Base-by-base conservation (phyloP, 2,888 invertebrate species). In the Muschampia plurimacula region DNA sequence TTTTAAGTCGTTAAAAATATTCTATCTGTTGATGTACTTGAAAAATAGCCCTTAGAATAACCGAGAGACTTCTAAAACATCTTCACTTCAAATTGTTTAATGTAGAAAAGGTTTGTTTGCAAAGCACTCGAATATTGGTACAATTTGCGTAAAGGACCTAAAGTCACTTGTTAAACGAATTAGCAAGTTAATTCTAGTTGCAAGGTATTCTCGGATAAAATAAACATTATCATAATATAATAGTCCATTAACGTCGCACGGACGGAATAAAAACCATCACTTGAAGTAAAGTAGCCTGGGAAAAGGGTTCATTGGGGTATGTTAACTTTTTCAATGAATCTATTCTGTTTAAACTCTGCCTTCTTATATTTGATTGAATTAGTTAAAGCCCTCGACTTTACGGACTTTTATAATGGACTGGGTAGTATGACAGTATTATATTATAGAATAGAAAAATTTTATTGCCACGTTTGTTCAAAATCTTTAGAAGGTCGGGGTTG, bases 261-360 rank as follows among this genome's bases (percentile, higher is more conserved):
- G 46, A 10, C 44, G 52, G 49, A 66, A 71, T 66, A 60, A 66
- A 66, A 66, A 52, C 60, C 60, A 60, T 66, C 71, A 52, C 66
- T 66, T 66, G 39, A 71, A 66, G 71, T 60, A 71, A 71, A 71
- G 59, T 71, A 49, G 49, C n/a, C 49, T 62, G 66, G 49, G 3
- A 67, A 72, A 72, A 60, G 71, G 71, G 67, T 72, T 72, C 36
- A 41, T 15, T 32, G 52, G 57, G 49, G 60, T 60, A 67, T 67
- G 66, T 72, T 72, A 72, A 72, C 72, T 67, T 72, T 72, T 72
- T 67, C 62, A 72, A 72, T 72, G 72, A 72, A 62, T 62, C 62
- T 66, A 44, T 60, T 62, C 67, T 41, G 60, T 63, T 41, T 28
- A 41, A 66, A 32, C 32, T 22, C 22, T 63, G 36, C 59, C 63